Percentiles rank a stretch among this genome's conserved stretches.
Conservation (phyloP, 2,113 vertebrate species). For the Shinisaurus crocodilurus region DNA sequence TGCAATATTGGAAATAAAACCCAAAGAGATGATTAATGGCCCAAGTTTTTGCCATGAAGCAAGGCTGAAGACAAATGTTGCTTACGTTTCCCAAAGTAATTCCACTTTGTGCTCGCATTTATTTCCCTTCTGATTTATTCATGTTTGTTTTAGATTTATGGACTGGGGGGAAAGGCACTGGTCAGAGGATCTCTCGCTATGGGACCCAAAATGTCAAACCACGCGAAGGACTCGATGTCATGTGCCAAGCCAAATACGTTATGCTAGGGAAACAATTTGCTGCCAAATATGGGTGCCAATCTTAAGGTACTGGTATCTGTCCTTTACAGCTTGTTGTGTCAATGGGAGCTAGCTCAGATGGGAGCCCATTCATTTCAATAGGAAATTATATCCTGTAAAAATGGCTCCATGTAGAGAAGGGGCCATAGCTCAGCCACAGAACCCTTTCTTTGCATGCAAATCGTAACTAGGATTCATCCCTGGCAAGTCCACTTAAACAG, state of each 20-base stretch:
- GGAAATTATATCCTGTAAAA: neutral
- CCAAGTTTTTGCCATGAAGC: neutral
- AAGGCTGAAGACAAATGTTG: neutral
- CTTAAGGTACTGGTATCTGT: neutral
- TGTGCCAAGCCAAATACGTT: neutral
- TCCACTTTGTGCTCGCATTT: neutral
- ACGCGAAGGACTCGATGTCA: neutral
- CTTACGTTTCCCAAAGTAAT: slow-evolving; percentile 11
- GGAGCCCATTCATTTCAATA: neutral
- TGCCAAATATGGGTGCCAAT: neutral
- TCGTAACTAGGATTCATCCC: neutral
- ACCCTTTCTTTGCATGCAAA: neutral
- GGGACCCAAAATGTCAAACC: neutral
- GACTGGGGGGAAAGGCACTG: neutral
- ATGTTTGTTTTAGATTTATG: neutral
- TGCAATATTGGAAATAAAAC: slow-evolving; percentile 15
- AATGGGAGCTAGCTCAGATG: neutral
- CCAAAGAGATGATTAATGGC: neutral
- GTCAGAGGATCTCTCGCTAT: neutral
- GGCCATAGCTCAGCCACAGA: neutral
- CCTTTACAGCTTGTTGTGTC: neutral
- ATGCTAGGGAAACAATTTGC: neutral
- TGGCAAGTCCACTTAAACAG: neutral
- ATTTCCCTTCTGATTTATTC: slow-evolving; percentile 22
- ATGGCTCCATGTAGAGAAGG: neutral